Conservation (phyloP, 1,140 invertebrate genomes). For the Monochamus saltuarius region DNA sequence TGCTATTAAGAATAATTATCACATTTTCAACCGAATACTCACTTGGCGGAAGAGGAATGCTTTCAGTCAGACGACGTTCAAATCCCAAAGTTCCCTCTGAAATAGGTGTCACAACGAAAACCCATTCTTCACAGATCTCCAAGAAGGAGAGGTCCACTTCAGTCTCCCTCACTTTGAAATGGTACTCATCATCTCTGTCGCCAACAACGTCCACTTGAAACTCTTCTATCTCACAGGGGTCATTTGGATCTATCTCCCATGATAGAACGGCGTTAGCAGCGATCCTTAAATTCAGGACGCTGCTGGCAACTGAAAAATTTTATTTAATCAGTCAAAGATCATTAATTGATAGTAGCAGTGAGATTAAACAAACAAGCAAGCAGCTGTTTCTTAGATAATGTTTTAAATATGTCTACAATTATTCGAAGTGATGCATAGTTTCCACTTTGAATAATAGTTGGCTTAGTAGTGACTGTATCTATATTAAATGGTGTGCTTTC, state of each 20-base stretch:
- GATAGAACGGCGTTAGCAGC: neutral
- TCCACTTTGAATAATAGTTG: too few relatives aligned
- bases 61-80: too few relatives aligned
- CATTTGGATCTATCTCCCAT: slow-evolving; percentile 11
- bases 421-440: too few relatives aligned
- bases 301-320: slow-evolving; percentile 9
- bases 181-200: slow-evolving; percentile 4
- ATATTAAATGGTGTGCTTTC: too few relatives aligned
- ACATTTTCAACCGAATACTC: too few relatives aligned
- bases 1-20: too few relatives aligned
- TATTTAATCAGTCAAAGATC: neutral
- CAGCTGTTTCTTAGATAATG: too few relatives aligned
- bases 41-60: too few relatives aligned
- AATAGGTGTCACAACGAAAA: slow-evolving; percentile 2
- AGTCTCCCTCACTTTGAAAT: neutral
- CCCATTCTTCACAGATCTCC: slow-evolving; percentile 20
- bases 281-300: slow-evolving; percentile 4
- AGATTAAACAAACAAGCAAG: too few relatives aligned
- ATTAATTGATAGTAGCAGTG: neutral
- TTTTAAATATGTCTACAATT: too few relatives aligned
- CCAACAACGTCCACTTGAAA: slow-evolving; percentile 1
- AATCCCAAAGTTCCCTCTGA: too few relatives aligned
- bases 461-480: too few relatives aligned
- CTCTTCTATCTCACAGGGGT: neutral
- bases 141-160: neutral